Conservation (phyloP, 1,140 invertebrate genomes). For the Oedothorax gibbosus region DNA sequence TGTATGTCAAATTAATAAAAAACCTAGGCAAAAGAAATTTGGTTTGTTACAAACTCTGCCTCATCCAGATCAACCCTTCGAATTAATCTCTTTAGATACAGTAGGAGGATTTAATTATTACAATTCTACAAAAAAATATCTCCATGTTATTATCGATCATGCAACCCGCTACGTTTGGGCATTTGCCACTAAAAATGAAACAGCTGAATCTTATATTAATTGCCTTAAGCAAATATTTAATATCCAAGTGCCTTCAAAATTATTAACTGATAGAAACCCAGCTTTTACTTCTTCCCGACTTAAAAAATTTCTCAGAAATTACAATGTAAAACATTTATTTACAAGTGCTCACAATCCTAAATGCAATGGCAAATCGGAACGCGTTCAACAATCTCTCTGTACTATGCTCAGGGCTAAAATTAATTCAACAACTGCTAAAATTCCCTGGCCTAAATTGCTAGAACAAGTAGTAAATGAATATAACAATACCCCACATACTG, state of each 20-base stretch:
- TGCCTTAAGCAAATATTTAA: constrained; percentile 17
- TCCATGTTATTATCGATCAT: constrained; percentile 16
- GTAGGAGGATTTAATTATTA: constrained; percentile 1
- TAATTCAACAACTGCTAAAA: neutral
- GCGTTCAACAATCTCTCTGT: neutral
- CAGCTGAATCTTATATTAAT: constrained; percentile 4
- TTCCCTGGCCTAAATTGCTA: neutral
- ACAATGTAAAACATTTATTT: neutral
- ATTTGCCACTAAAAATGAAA: constrained; percentile 12
- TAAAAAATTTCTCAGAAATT: neutral
- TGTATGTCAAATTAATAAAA: constrained; percentile 2
- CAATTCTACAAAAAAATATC: constrained; percentile 16
- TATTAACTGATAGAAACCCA: too few species aligned
- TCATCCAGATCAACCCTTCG: neutral
- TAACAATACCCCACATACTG: neutral
- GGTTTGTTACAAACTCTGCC: neutral
- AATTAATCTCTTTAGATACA: constrained; percentile 2
- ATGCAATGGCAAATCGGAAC: neutral
- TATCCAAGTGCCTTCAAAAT: neutral
- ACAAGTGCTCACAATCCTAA: neutral
- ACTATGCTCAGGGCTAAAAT: neutral
- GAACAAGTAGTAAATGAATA: constrained; percentile 8
- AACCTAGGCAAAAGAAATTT: constrained; percentile 5
- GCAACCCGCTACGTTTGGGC: neutral
- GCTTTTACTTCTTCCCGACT: neutral